These are phyloP conservation scores for Drosophila ezoana DNA, from an alignment of 2,888 invertebrate species.

Conservation along the genomic window DNA sequence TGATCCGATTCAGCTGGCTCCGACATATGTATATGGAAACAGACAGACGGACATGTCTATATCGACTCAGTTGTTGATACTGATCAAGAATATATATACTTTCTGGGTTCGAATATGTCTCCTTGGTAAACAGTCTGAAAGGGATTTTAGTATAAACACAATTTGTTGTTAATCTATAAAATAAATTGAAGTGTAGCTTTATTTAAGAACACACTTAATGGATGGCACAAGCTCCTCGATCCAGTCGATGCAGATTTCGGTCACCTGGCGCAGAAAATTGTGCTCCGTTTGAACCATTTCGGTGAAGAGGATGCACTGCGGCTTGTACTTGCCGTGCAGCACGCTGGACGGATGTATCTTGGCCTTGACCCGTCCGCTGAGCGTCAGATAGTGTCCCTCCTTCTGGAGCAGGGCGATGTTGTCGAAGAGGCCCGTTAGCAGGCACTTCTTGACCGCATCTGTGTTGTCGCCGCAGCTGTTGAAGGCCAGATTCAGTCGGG, in stretches of 20 bases:
- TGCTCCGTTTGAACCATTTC: slow-evolving; percentile 95
- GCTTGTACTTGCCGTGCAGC: slow-evolving; percentile 87
- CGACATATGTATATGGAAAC: too few relatives aligned
- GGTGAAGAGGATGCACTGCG: slow-evolving; percentile 91
- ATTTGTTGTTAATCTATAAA: background rate
- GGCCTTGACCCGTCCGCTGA: slow-evolving; percentile 88
- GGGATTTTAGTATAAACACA: background rate
- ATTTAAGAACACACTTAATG: slow-evolving; percentile 70
- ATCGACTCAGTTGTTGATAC: too few relatives aligned
- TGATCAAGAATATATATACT: too few relatives aligned
- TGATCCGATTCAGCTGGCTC: too few relatives aligned
- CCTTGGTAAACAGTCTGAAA: background rate
- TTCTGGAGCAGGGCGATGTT: slow-evolving; percentile 93
- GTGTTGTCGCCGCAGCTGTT: slow-evolving; percentile 88
- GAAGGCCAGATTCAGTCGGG: slow-evolving; percentile 87
- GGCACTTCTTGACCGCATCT: slow-evolving; percentile 90
- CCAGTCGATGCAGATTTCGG: slow-evolving; percentile 93
- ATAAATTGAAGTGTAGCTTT: slow-evolving; percentile 46
- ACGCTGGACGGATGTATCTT: slow-evolving; percentile 94
- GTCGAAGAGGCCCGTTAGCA: slow-evolving; percentile 92
- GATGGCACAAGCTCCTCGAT: slow-evolving; percentile 87
- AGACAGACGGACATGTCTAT: too few relatives aligned
- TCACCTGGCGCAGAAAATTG: slow-evolving; percentile 91
- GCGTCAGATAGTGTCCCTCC: slow-evolving; percentile 89
- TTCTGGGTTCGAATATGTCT: too few relatives aligned